Percentiles rank a stretch among this genome's conserved stretches.
phyloP scores from a whole-genome alignment of 2,113 vertebrate genomes.

The Proteles cristata region DNA sequence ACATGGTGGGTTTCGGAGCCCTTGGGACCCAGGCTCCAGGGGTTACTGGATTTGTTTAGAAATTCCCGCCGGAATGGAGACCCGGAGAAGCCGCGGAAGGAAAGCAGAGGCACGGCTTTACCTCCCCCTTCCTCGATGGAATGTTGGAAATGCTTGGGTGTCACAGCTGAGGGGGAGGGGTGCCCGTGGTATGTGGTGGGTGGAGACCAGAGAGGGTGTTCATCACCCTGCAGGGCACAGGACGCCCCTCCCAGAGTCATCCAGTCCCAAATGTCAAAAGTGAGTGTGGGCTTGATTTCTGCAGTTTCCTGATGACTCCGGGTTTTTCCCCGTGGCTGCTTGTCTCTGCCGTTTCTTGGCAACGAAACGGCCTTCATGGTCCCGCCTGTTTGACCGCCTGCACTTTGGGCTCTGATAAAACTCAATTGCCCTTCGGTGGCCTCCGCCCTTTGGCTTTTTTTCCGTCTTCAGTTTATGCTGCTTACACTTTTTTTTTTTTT shows the following conservation, averaged over 20 bases:
- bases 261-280: background rate
- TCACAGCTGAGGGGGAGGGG: rapidly evolving
- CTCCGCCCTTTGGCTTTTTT: no score
- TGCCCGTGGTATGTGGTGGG: background rate
- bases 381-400: background rate
- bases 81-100: background rate
- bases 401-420: background rate
- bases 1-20: background rate
- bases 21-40: background rate
- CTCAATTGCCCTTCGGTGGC: background rate
- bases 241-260: rapidly evolving
- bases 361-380: background rate
- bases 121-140: background rate
- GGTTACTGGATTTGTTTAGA: background rate
- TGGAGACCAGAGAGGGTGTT: background rate
- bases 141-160: background rate
- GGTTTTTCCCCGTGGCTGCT: background rate
- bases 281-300: rapidly evolving
- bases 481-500: background rate
- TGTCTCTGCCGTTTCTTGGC: rapidly evolving
- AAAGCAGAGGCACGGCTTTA: no score
- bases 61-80: background rate
- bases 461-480: background rate
- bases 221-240: rapidly evolving
- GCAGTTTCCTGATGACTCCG: rapidly evolving